Conservation (phyloP, 2,888 invertebrate species). For the Sinelater perroti region DNA sequence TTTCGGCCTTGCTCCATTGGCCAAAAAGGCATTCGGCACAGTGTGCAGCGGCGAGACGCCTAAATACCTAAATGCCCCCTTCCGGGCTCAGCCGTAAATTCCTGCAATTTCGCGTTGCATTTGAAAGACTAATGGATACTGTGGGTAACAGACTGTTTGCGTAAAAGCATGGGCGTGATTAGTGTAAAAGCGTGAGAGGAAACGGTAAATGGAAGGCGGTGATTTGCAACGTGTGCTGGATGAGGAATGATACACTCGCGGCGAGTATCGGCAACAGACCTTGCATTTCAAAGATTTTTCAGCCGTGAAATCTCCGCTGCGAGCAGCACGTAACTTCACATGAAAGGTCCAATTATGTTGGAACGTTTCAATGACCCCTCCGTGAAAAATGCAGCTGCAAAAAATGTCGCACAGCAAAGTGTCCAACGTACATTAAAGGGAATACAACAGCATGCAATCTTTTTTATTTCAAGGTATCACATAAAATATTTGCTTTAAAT, state of each 20-base stretch:
- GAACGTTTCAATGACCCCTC: too few species aligned
- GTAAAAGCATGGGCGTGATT: conserved; percentile 45
- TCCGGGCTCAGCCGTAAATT: conserved; percentile 10
- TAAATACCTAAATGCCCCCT: not conserved
- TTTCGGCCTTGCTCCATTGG: too few species aligned
- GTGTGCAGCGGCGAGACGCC: not conserved
- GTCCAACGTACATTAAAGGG: too few species aligned
- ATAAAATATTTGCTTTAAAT: too few species aligned
- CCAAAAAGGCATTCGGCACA: not conserved
- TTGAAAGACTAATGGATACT: conserved; percentile 33
- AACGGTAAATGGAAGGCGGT: conserved; percentile 44
- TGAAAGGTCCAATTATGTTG: too few species aligned
- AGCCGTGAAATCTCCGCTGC: not conserved
- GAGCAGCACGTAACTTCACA: too few species aligned
- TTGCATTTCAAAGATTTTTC: conserved; percentile 16
- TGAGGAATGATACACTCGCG: conserved; percentile 31
- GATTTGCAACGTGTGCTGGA: conserved; percentile 38
- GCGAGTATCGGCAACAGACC: conserved; percentile 15
- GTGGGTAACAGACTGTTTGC: conserved; percentile 35
- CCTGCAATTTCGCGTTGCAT: conserved; percentile 21
- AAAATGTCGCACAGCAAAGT: too few species aligned
- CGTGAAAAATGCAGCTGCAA: too few species aligned
- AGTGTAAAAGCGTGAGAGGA: conserved; percentile 43
- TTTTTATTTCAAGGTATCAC: too few species aligned
- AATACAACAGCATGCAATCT: too few species aligned